Evolutionary conservation across 2,888 invertebrate species (phyloP), one percentile per base, ranked within the genome.

Genomic region (Leptogaster cylindrica): DNA sequence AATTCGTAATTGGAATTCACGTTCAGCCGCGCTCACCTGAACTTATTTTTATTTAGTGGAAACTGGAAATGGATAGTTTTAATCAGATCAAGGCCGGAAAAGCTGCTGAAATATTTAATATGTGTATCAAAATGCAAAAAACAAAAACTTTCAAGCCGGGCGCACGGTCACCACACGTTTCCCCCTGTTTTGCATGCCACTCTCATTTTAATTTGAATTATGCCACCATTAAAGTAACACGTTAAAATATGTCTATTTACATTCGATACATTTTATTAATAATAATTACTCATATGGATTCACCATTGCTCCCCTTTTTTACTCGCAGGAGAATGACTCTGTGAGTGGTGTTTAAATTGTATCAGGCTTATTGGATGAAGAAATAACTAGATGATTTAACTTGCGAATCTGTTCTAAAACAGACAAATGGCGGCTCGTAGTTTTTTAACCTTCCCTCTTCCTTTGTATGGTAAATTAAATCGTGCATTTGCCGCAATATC

Each of bases 161-260:
- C n/a, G n/a, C n/a, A 10, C 10, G 44, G 10, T n/a, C 33, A 31
- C 44, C 23, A 41, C 41, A 61, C 61, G 44, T 44, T 61, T 44
- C 23, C 23, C 20, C 46, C 6, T n/a, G 46, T n/a, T 20, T 46
- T 23, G 41, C 39, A 12, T 41, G 55, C 50, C 14, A n/a, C n/a
- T n/a, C 50, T 48, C 12, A 10, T 27, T 63, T 69, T 69, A 69
- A 67, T 69, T 67, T 66, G 36, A 69, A 67, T 69, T 64, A 65
- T 52, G 51, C 39, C 33, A 55, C 66, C 69, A 69, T 69, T 69
- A 66, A 64, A 64, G 69, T 67, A 69, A 69, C 67, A 69, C 67
- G 69, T 69, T 69, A 51, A 69, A 69, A 67, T 61, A 41, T 41
- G 28, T 61, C 61, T 44, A 61, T 61, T 61, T 61, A 44, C 61